Percentiles rank a stretch among this genome's conserved stretches.
phyloP scores from a whole-genome alignment of 2,888 invertebrate species.

The Tinea pellionella region DNA sequence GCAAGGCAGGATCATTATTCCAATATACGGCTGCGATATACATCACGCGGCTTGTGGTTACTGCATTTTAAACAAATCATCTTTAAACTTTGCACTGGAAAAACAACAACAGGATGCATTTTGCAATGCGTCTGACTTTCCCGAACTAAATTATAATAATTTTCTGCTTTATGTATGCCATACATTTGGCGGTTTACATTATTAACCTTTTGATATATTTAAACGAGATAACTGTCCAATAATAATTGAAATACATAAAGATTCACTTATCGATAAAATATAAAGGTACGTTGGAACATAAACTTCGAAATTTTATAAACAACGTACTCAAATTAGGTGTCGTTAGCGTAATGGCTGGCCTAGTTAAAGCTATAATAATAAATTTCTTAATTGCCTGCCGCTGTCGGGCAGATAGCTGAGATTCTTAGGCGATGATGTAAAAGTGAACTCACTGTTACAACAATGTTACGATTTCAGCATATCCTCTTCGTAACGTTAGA shows the following conservation, averaged over 20 bases:
- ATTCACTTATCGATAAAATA: background rate
- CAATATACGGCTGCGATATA: constrained; percentile 63
- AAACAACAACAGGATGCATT: constrained; percentile 1
- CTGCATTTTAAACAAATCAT: constrained; percentile 67
- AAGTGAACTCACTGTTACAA: constrained; percentile 44
- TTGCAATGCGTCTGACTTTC: background rate
- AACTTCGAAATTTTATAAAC: constrained; percentile 12
- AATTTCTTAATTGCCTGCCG: constrained; percentile 58
- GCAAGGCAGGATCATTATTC: constrained; percentile 66
- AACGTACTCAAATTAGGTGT: constrained; percentile 40
- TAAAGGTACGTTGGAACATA: background rate
- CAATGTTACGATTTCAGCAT: background rate
- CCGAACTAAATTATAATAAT: constrained; percentile 7
- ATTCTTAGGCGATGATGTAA: constrained; percentile 58
- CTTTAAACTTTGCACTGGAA: constrained; percentile 36
- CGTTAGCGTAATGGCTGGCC: constrained; percentile 52
- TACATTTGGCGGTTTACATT: background rate
- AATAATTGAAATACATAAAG: background rate
- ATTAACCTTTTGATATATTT: constrained; percentile 1
- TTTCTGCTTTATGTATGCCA: background rate
- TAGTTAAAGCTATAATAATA: constrained; percentile 53
- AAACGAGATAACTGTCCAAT: background rate
- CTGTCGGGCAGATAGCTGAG: constrained; percentile 37
- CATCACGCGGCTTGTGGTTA: constrained; percentile 54
- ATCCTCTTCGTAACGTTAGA: background rate